phyloP scores from a whole-genome alignment of 2,113 vertebrate genomes.

The Ranitomeya variabilis region DNA sequence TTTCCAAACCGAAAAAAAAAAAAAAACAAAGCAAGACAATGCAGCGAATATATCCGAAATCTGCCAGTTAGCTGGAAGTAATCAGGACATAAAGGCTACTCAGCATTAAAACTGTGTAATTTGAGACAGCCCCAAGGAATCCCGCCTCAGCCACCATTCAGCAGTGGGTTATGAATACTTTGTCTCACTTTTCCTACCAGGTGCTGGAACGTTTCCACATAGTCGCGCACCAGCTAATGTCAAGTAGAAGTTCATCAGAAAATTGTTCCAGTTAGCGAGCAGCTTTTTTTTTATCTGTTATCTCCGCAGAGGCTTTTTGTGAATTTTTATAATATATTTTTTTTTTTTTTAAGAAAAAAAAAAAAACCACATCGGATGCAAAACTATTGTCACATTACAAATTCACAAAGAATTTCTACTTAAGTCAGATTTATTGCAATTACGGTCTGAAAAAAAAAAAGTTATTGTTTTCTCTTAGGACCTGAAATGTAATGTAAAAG shows the following conservation, averaged over 20 bases:
- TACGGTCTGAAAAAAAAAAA: neutral
- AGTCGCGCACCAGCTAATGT: conserved; percentile 64
- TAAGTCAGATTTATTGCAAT: conserved; percentile 2
- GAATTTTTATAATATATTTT: conserved; percentile 45
- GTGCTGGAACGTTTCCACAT: conserved; percentile 72
- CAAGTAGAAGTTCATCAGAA: conserved; percentile 69
- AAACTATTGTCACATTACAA: neutral
- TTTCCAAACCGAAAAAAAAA: conserved; percentile 38
- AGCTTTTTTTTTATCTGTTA: conserved; percentile 58
- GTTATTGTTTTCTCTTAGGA: neutral
- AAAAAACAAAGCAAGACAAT: conserved; percentile 57
- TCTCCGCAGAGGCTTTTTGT: conserved; percentile 53
- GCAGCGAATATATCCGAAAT: conserved; percentile 60
- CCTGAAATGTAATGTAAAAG: neutral
- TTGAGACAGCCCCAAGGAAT: conserved; percentile 65
- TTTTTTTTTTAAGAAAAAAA: conserved; percentile 51
- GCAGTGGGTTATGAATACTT: conserved; percentile 64
- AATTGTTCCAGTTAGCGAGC: conserved; percentile 61
- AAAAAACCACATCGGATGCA: neutral
- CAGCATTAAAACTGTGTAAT: conserved; percentile 65
- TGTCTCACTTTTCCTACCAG: conserved; percentile 66
- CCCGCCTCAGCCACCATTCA: conserved; percentile 65
- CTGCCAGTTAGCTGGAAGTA: conserved; percentile 64
- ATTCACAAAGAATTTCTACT: conserved; percentile 3
- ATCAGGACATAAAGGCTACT: conserved; percentile 63